Evolutionary conservation across 2,888 invertebrate species (phyloP), one percentile per base, ranked within the genome.

Genomic region (Synanthedon formicaeformis): DNA sequence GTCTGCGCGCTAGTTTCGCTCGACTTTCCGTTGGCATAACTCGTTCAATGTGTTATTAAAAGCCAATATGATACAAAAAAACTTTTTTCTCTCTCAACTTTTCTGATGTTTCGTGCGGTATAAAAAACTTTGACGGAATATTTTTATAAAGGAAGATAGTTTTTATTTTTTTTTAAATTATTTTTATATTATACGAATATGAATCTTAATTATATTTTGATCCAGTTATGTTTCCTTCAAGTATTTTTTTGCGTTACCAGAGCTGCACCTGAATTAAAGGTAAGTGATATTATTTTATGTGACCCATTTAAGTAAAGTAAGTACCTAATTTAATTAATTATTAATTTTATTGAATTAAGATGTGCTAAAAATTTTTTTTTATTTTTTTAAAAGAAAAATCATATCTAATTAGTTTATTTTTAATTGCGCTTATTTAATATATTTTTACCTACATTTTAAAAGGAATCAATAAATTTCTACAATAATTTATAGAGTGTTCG

Each of bases 191-290:
- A 5, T 23, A 23, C 4, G 4, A 84, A 67, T 72, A 86, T 86
- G 87, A 68, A 74, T 81, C 69, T 73, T 66, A 73, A 78, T 76
- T 69, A 71, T 63, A 65, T 78, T 63, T 75, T 81, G 73, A 59
- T 71, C 62, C 70, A 71, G 72, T 71, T 84, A 66, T 67, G 79
- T 67, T 72, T 78, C 66, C 57, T 83, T 55, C 75, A 77, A 61
- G 62, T 77, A 71, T 71, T 81, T 70, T 76, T 69, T 65, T 68
- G 66, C 64, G 73, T 72, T 62, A 66, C 60, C 59, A 77, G 76
- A 69, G 78, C 75, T 60, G 70, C 72, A 58, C 64, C 78, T 55
- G 78, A 81, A 57, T 63, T 73, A 52, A 84, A 85, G 86, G 86
- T 86, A 78, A 78, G 41, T 27, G 27, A 41, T 4, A 41, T 11